phyloP scores from a whole-genome alignment of 2,888 invertebrate species.

The Drosophila emarginata region DNA sequence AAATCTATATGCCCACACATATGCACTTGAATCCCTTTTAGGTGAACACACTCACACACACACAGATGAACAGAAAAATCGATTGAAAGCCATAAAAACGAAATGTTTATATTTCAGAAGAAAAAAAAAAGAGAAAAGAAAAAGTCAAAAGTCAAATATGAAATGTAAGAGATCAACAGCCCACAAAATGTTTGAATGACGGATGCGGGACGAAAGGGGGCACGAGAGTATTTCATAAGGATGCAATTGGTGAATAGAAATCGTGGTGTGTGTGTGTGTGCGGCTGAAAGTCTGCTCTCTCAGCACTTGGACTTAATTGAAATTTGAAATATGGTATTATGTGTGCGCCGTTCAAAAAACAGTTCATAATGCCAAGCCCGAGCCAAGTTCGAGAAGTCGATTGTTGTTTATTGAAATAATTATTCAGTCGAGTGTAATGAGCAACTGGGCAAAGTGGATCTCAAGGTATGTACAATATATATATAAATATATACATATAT shows the following conservation, averaged over 20 bases:
- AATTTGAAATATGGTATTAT: conserved; percentile 80
- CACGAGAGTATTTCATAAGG: conserved; percentile 13
- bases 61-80: conserved; percentile 41
- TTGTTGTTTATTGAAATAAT: conserved; percentile 75
- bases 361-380: conserved; percentile 69
- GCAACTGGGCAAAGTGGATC: conserved; percentile 67
- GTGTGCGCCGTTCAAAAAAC: conserved; percentile 75
- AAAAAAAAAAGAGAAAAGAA: conserved; percentile 13
- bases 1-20: conserved; percentile 42
- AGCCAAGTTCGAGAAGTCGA: conserved; percentile 50
- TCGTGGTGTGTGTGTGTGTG: conserved; percentile 1
- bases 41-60: conserved; percentile 14
- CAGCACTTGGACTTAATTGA: conserved; percentile 81
- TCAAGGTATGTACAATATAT: neutral
- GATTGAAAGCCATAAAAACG: conserved; percentile 70
- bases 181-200: conserved; percentile 16
- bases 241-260: conserved; percentile 55
- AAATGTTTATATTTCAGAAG: conserved; percentile 64
- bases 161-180: conserved; percentile 53
- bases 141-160: conserved; percentile 75
- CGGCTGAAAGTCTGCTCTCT: conserved; percentile 51
- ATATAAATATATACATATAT: neutral
- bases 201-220: neutral
- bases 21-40: conserved; percentile 68
- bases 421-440: conserved; percentile 72